Evolutionary conservation across 1,140 invertebrate species (phyloP).

Genomic region (Diorhabda sublineata): DNA sequence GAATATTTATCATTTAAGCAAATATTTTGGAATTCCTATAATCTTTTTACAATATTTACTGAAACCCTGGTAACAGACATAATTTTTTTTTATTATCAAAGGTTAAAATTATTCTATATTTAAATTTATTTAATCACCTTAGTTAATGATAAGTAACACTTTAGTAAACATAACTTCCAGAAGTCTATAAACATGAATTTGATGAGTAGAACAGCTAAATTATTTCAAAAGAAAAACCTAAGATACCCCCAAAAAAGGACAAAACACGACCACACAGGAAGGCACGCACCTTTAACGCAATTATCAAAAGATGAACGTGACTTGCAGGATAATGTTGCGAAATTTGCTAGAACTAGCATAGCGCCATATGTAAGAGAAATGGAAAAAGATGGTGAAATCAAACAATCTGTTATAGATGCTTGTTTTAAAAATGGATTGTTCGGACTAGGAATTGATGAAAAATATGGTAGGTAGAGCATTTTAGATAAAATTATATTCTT

Average conservation of each 20-base stretch:
- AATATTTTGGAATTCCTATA: too few relatives aligned
- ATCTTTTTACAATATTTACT: too few relatives aligned
- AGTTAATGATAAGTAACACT: too few relatives aligned
- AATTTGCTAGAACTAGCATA: conserved; percentile 84
- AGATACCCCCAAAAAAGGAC: neutral
- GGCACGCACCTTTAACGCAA: conserved; percentile 55
- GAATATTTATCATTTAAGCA: too few relatives aligned
- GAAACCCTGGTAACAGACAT: too few relatives aligned
- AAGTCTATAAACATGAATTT: neutral
- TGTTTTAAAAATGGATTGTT: conserved; percentile 87
- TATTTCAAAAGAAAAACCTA: neutral
- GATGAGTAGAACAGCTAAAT: neutral
- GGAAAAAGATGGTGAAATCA: conserved; percentile 82
- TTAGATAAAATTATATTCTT: too few relatives aligned
- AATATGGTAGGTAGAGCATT: conserved; percentile 54
- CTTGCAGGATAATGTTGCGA: conserved; percentile 77
- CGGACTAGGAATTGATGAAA: conserved; percentile 82
- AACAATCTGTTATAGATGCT: conserved; percentile 63
- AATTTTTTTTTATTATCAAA: too few relatives aligned
- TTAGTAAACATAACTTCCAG: too few relatives aligned
- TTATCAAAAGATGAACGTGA: conserved; percentile 72
- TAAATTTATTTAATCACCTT: too few relatives aligned
- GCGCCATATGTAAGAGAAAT: conserved; percentile 84
- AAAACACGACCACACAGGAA: neutral
- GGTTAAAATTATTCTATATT: too few relatives aligned